Conservation (phyloP, 2,888 invertebrate genomes). For the Eilema griseolum region DNA sequence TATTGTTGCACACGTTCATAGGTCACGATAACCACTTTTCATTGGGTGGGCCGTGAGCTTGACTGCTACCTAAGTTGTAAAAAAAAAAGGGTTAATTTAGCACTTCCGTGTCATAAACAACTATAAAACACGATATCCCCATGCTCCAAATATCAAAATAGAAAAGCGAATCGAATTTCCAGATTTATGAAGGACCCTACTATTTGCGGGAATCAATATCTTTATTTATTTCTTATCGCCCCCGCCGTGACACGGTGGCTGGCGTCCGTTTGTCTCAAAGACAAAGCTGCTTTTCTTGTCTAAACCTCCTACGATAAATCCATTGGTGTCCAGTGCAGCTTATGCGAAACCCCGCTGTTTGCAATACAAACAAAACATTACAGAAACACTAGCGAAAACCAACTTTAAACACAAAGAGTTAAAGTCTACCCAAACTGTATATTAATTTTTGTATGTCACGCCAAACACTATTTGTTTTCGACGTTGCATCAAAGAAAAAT, state of each 20-base stretch:
- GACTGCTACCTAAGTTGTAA: too few relatives aligned
- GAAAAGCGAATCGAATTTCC: constrained; percentile 8
- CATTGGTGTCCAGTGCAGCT: constrained; percentile 80
- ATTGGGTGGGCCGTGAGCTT: too few relatives aligned
- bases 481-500: constrained; percentile 35
- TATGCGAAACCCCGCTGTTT: constrained; percentile 58
- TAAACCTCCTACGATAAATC: constrained; percentile 79
- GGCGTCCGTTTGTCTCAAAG: constrained; percentile 74
- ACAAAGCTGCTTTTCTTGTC: constrained; percentile 79
- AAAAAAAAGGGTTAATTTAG: neutral
- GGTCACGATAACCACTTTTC: too few relatives aligned
- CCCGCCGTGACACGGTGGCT: constrained; percentile 51
- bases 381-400: constrained; percentile 24
- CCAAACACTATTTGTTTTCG: constrained; percentile 41
- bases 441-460: constrained; percentile 35
- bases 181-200: constrained; percentile 39
- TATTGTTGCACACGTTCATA: too few relatives aligned
- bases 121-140: neutral
- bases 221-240: constrained; percentile 56
- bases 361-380: constrained; percentile 39
- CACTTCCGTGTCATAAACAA: neutral
- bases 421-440: constrained; percentile 23
- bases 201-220: constrained; percentile 49
- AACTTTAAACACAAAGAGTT: constrained; percentile 14
- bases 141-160: neutral